phyloP scores from a whole-genome alignment of 2,113 vertebrate genomes.

The Hippolais icterina region DNA sequence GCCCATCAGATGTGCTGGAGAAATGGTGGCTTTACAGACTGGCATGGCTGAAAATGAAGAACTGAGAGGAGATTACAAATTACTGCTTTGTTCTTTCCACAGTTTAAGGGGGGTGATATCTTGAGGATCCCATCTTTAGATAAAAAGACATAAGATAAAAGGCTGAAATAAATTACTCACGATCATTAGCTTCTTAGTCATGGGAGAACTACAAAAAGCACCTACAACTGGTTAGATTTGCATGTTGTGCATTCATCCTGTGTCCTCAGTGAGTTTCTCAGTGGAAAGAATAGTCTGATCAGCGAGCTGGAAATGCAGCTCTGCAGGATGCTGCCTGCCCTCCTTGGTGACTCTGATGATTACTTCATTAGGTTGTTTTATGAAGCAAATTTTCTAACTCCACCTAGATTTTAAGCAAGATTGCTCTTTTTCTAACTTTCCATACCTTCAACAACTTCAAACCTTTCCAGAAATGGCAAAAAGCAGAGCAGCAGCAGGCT shows the following conservation, averaged over 20 bases:
- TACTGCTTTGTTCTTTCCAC: neutral
- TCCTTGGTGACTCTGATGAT: neutral
- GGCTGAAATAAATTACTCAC: neutral
- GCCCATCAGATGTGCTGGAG: neutral
- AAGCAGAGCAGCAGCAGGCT: neutral
- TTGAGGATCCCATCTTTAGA: neutral
- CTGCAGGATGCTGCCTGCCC: neutral
- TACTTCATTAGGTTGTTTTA: neutral
- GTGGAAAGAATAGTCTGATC: neutral
- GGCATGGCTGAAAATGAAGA: neutral
- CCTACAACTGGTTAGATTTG: neutral
- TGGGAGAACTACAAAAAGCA: neutral
- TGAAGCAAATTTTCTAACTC: neutral
- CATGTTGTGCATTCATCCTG: neutral
- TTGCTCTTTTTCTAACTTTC: slow-evolving; percentile 18
- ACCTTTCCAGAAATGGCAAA: neutral
- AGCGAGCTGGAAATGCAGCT: neutral
- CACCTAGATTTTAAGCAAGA: slow-evolving; percentile 4
- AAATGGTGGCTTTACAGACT: neutral
- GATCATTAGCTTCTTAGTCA: neutral
- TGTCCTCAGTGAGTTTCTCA: neutral
- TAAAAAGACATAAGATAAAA: neutral
- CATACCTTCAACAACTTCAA: neutral
- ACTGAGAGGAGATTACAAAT: neutral
- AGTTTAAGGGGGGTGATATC: neutral